Percentiles rank a stretch among this genome's conserved stretches.
phyloP scores from a whole-genome alignment of 2,888 invertebrate species.

The Hydropsyche betteni region DNA sequence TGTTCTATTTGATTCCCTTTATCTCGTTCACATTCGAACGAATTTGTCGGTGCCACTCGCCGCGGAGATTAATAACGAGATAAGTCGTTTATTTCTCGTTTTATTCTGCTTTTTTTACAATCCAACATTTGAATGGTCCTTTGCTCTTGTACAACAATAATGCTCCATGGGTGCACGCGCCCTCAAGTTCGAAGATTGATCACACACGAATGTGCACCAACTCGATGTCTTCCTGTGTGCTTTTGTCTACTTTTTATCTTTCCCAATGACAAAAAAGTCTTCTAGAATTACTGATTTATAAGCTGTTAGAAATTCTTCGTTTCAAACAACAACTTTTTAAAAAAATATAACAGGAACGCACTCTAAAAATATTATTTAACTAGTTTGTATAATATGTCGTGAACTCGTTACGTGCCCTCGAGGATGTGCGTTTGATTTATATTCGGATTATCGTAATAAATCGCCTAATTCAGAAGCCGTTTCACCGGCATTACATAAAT shows the following conservation, averaged over 20 bases:
- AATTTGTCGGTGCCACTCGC: conserved; percentile 43
- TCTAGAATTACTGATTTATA: conserved; percentile 30
- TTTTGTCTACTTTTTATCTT: too few relatives aligned
- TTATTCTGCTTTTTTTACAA: conserved; percentile 7
- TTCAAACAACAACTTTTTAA: not conserved
- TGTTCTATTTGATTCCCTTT: conserved; percentile 29
- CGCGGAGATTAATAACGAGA: conserved; percentile 44
- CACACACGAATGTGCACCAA: not conserved
- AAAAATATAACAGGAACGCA: too few relatives aligned
- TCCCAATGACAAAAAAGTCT: conserved; percentile 7
- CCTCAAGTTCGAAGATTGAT: conserved; percentile 22
- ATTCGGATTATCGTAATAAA: too few relatives aligned
- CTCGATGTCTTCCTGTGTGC: too few relatives aligned
- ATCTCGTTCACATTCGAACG: conserved; percentile 46
- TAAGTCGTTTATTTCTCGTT: conserved; percentile 38
- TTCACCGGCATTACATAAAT: too few relatives aligned
- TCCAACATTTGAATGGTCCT: conserved; percentile 23
- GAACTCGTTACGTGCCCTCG: too few relatives aligned
- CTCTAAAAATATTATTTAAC: too few relatives aligned
- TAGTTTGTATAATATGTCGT: too few relatives aligned
- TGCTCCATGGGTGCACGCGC: conserved; percentile 28
- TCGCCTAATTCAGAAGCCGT: too few relatives aligned
- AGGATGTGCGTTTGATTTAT: too few relatives aligned
- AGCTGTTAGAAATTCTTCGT: conserved; percentile 10
- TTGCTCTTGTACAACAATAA: conserved; percentile 26